Percentiles rank a stretch among this genome's conserved stretches.
Evolutionary conservation across 1,140 invertebrate species (phyloP).

Genomic region (Cyclina sinensis): DNA sequence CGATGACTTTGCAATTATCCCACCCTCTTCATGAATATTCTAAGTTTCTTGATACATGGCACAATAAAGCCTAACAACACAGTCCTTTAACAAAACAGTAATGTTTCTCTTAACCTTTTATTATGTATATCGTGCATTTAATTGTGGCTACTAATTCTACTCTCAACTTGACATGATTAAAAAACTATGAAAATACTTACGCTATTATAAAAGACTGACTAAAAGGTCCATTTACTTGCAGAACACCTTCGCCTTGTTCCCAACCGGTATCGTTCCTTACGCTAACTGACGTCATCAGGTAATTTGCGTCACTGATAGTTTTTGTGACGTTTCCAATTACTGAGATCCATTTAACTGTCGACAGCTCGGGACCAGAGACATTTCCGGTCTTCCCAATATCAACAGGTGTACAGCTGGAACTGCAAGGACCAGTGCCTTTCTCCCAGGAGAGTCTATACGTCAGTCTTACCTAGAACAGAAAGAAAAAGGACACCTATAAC

Average conservation of each 20-base stretch:
- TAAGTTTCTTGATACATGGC: too few relatives aligned
- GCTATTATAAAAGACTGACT: not conserved
- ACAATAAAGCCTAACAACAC: too few relatives aligned
- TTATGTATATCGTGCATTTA: too few relatives aligned
- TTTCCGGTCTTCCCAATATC: not conserved
- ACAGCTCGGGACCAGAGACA: not conserved
- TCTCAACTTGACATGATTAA: too few relatives aligned
- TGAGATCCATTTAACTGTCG: not conserved
- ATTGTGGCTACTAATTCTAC: too few relatives aligned
- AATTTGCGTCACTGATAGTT: not conserved
- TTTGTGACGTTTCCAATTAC: not conserved
- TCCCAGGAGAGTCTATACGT: conserved; percentile 11
- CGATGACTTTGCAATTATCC: too few relatives aligned
- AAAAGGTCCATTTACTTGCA: not conserved
- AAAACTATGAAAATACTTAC: not conserved
- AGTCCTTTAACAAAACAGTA: too few relatives aligned
- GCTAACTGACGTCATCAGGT: conserved; percentile 22
- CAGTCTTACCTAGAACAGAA: not conserved
- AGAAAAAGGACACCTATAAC: too few relatives aligned
- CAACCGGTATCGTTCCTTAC: not conserved
- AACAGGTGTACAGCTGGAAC: not conserved
- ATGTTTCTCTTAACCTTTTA: too few relatives aligned
- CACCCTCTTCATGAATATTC: too few relatives aligned
- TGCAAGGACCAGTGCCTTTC: conserved; percentile 15
- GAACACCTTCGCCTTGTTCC: conserved; percentile 14